These are phyloP conservation scores for human DNA, from an alignment of 2,113 vertebrate genomes.

Conservation along the genomic window GRCh38 chr7:86676001-86676500, in stretches of 20 bases:
- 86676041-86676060: neutral
- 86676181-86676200: slow-evolving; percentile 72
- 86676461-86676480: neutral
- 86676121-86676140: slow-evolving; percentile 49
- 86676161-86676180: slow-evolving; percentile 66
- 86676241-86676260: slow-evolving; percentile 39
- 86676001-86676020: slow-evolving; percentile 15
- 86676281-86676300: slow-evolving; percentile 50
- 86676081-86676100: neutral
- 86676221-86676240: slow-evolving; percentile 60
- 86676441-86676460: neutral
- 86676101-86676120: neutral
- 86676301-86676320: slow-evolving; percentile 15
- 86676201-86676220: slow-evolving; percentile 64
- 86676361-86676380: neutral
- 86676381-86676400: neutral
- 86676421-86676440: neutral
- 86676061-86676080: neutral
- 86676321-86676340: neutral
- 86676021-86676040: neutral
- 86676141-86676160: slow-evolving; percentile 66
- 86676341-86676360: neutral
- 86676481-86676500: slow-evolving; percentile 8
- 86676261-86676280: slow-evolving; percentile 27
- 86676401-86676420: neutral